Base-by-base conservation (phyloP, 2,888 invertebrate species). In the Slavum lentiscoides region DNA sequence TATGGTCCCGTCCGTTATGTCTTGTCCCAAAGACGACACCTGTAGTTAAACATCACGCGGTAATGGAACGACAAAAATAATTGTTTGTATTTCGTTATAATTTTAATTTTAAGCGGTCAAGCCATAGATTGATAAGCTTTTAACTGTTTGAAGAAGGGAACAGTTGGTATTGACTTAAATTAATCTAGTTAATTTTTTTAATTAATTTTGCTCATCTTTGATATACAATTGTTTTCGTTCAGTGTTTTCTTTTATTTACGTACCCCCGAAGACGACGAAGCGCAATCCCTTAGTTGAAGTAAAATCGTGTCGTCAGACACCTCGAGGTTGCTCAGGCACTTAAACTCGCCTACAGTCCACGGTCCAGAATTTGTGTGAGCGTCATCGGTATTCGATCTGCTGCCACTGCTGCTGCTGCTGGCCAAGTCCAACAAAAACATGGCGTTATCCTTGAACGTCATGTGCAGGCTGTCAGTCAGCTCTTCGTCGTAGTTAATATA, bases 371-470 rank as follows among this genome's bases (percentile, higher is more conserved):
- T 43, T 5, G 21, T 19, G 19, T 7, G 4, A 8, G 43, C 2
- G 0, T 80, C 72, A 64, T 72, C 43, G 11, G 21, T 1, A 23
- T 19, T 15, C 13, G 58, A n/a, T 7, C 62, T 37, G 0, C 11
- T 21, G 19, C 59, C 67, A n/a, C 55, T 21, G 43, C 37, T 49
- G 43, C 73, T 39, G 5, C 30, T 82, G 83, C 95, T 94, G 0
- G 94, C 94, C 76, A 98, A 87, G 85, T 97, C 97, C 82, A 98
- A 88, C 17, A 98, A 87, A 86, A 98, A 98, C 87, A 96, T 91
- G 0, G 98, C 97, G 86, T 98, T 98, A 86, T 96, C 96, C 84
- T 93, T 93, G 90, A 98, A 94, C 8, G 93, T 90, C 69, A 92
- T 87, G 85, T 95, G 90, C 83, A 84, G 83, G 62, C 84, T 84